Evolutionary conservation across 2,888 invertebrate genomes (phyloP), one percentile per base, ranked within the genome.

Genomic region (Caenorhabditis japonica): DNA sequence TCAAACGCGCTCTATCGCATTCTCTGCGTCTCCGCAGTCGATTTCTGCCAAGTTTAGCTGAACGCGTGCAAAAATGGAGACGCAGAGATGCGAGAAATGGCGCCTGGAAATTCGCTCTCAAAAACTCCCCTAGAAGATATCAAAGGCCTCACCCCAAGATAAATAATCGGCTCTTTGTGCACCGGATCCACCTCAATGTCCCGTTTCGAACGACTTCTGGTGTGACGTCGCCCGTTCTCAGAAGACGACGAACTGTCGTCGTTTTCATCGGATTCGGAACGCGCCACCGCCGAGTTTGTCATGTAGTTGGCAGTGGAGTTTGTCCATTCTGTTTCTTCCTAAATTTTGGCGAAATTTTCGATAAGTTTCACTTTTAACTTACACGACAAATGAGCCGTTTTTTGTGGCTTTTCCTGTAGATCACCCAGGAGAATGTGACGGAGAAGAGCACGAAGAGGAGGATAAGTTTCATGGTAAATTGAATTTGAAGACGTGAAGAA

Each of bases 261-360:
- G 15, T 56, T 49, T 27, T 60, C 58, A 39, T 58, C 49, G 8
- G 70, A 61, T n/a, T 41, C 44, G 4, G 70, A 59, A 34, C 68
- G 68, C n/a, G n/a, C n/a, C 8, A 60, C 51, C 4, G 75, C 52
- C 1, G 64, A 59, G 36, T 75, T 76, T 0, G 52, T 60, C 60
- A 61, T 60, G 41, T 60, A 55, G 21, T 43, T 53, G 27, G 46
- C 44, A 33, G 71, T 71, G 15, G 59, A 38, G 30, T 64, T 64
- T 0, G 46, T 41, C 78, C 79, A 79, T 66, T 80, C 81, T 23
- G 66, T 73, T 43, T 81, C 81, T 59, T 79, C 81, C 79, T 79
- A 39, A 44, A 73, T 13, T 13, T 13, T 8, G 17, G n/a, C n/a
- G 15, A 33, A n/a, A 17, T 4, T 51, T 15, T 25, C 39, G 15